Conservation (phyloP, 2,797 vertebrate genomes). For the Leptatherina wallacei region DNA sequence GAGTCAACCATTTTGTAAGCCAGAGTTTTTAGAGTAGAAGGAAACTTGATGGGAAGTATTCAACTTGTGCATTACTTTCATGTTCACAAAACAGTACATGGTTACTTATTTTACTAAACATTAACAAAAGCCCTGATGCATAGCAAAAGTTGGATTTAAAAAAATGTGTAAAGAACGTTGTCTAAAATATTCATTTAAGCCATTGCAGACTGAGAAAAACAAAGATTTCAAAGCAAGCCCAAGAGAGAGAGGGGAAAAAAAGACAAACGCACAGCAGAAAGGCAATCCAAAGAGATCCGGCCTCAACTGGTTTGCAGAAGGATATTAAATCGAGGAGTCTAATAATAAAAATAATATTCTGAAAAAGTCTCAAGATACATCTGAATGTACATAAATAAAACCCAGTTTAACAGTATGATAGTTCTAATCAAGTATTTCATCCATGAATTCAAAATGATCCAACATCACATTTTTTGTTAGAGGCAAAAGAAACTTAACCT, state of each 20-base stretch:
- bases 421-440: background rate
- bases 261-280: background rate
- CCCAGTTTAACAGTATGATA: background rate
- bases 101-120: background rate
- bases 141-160: background rate
- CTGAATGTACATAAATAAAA: no score
- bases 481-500: background rate
- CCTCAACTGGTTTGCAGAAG: no score
- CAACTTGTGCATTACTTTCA: slow-evolving; percentile 14
- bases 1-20: slow-evolving; percentile 29
- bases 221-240: background rate
- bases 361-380: no score
- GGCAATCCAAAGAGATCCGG: background rate
- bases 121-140: slow-evolving; percentile 10
- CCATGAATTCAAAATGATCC: background rate
- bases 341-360: background rate
- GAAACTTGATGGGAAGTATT: slow-evolving; percentile 9
- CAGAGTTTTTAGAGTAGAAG: slow-evolving; percentile 19
- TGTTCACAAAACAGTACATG: slow-evolving; percentile 6
- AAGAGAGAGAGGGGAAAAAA: background rate
- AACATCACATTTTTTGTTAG: background rate
- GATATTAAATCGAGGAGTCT: no score
- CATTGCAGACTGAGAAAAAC: background rate
- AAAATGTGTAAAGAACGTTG: background rate
- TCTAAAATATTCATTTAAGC: background rate